These are phyloP conservation scores for Drosophila subobscura DNA, from an alignment of 1,140 invertebrate genomes.

Conservation along the genomic window DNA sequence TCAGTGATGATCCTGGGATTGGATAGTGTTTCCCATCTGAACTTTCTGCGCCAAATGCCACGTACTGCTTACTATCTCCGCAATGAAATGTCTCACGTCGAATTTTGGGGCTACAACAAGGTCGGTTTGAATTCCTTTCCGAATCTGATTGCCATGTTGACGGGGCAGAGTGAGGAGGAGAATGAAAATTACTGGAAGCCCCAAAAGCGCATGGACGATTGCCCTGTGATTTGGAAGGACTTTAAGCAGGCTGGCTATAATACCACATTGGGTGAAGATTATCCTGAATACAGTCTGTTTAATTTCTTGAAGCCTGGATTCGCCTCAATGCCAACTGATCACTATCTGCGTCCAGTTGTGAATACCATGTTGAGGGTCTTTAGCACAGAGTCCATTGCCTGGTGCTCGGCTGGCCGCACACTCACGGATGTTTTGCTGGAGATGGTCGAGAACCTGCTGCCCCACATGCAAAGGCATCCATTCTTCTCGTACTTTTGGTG, in stretches of 20 bases:
- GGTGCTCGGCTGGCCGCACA: conserved; percentile 84
- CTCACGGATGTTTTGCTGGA: conserved; percentile 81
- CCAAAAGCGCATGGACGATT: conserved; percentile 85
- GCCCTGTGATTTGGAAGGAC: conserved; percentile 91
- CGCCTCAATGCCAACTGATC: conserved; percentile 85
- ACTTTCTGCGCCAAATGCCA: conserved; percentile 38
- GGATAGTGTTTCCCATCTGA: conserved; percentile 39
- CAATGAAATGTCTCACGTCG: conserved; percentile 22
- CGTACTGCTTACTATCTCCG: conserved; percentile 8
- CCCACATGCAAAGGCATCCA: conserved; percentile 40
- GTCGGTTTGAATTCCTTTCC: conserved; percentile 18
- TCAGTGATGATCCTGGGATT: conserved; percentile 43
- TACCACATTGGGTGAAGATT: conserved; percentile 91
- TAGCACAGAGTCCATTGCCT: conserved; percentile 48
- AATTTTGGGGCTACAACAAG: conserved; percentile 50
- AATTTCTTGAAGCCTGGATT: conserved; percentile 88
- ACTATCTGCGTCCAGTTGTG: conserved; percentile 18
- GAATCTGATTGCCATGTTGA: conserved; percentile 25
- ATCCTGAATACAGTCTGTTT: conserved; percentile 88
- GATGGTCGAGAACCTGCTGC: conserved; percentile 89
- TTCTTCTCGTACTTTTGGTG: conserved; percentile 51
- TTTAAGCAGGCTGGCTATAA: conserved; percentile 88
- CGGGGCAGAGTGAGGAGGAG: conserved; percentile 9
- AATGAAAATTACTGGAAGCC: not conserved
- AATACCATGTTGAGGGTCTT: conserved; percentile 83